Percentiles rank a stretch among this genome's conserved stretches.
Evolutionary conservation across 2,888 invertebrate genomes (phyloP).

Genomic region (Empis stercorea): DNA sequence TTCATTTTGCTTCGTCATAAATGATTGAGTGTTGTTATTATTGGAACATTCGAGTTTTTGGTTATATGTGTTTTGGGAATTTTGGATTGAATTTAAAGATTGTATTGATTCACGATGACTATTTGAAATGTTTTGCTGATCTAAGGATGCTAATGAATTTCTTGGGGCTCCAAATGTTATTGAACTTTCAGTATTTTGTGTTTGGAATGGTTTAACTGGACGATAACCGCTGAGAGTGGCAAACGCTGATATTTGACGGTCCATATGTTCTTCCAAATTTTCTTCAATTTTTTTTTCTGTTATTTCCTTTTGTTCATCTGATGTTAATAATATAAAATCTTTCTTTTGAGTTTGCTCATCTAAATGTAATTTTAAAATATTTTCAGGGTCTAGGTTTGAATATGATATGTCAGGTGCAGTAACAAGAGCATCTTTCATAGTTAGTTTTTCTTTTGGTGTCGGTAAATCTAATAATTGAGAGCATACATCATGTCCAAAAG

Average conservation of each 20-base stretch:
- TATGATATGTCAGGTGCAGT: slow-evolving; percentile 51
- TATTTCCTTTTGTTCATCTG: background rate
- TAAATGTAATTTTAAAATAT: slow-evolving; percentile 20
- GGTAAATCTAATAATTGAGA: slow-evolving; percentile 33
- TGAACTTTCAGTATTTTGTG: slow-evolving; percentile 1
- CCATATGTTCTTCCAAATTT: slow-evolving; percentile 5
- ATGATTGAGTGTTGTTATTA: background rate
- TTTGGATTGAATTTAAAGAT: no score
- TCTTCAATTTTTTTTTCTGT: background rate
- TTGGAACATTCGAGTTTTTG: background rate
- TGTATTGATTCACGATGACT: background rate
- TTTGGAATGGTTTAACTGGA: slow-evolving; percentile 12
- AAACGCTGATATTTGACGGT: slow-evolving; percentile 13
- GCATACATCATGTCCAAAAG: slow-evolving; percentile 39
- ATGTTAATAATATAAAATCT: background rate
- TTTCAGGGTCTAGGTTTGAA: slow-evolving; percentile 42
- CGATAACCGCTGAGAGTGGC: slow-evolving; percentile 10
- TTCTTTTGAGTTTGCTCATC: slow-evolving; percentile 21
- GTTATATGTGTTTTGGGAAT: background rate
- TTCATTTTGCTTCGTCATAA: background rate
- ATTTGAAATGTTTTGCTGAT: background rate
- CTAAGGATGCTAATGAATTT: slow-evolving; percentile 1
- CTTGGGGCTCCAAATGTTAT: background rate
- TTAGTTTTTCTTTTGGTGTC: slow-evolving; percentile 39
- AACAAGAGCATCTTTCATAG: slow-evolving; percentile 45